Evolutionary conservation across 2,797 vertebrate species (phyloP).

Genomic region (Nannoperca obscura): DNA sequence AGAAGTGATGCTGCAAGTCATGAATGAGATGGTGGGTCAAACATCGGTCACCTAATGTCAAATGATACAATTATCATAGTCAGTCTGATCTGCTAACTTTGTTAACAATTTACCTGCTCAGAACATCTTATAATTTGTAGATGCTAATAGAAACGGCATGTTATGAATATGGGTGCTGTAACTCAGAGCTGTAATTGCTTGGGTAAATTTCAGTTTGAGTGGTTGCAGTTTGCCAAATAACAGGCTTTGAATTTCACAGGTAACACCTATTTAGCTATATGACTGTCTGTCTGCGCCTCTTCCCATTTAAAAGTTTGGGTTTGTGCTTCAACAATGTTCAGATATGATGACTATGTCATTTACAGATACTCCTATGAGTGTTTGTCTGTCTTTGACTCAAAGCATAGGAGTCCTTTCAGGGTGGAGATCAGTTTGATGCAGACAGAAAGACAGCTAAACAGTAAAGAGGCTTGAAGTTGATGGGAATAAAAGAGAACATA

Average conservation of each 20-base stretch:
- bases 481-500: constrained; percentile 16
- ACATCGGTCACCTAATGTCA: constrained; percentile 12
- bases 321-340: constrained; percentile 41
- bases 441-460: constrained; percentile 40
- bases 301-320: constrained; percentile 56
- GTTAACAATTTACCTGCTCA: constrained; percentile 13
- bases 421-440: constrained; percentile 68
- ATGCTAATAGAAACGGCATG: constrained; percentile 49
- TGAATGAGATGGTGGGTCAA: constrained; percentile 8
- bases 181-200: constrained; percentile 25
- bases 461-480: constrained; percentile 11
- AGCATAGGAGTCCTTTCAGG: constrained; percentile 35
- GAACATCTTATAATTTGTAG: constrained; percentile 36
- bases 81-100: neutral
- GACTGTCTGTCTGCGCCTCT: constrained; percentile 69
- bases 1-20: constrained; percentile 36
- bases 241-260: constrained; percentile 48
- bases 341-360: constrained; percentile 51
- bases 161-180: constrained; percentile 42
- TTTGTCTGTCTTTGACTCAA: constrained; percentile 66
- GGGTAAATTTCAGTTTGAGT: constrained; percentile 13
- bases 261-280: constrained; percentile 60
- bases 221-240: constrained; percentile 47
- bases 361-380: constrained; percentile 66
- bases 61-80: neutral